These are phyloP conservation scores for Bagarius yarrelli DNA, from an alignment of 2,113 vertebrate species.

Conservation along the genomic window DNA sequence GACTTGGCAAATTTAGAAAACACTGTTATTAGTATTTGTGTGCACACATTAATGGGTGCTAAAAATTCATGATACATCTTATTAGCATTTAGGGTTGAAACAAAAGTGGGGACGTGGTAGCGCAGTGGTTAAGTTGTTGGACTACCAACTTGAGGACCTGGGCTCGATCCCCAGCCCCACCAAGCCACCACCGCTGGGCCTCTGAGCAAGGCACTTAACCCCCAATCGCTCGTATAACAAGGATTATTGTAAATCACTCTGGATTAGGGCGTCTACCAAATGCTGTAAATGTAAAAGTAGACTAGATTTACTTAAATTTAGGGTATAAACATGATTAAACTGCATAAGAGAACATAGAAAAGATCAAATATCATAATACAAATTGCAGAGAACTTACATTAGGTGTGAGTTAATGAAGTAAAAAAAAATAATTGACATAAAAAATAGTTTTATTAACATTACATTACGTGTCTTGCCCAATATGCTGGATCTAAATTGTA, in stretches of 20 bases:
- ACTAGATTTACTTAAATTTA: too few relatives aligned
- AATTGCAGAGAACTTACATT: neutral
- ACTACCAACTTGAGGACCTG: too few relatives aligned
- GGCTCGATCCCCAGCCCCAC: too few relatives aligned
- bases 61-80: neutral
- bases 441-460: neutral
- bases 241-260: too few relatives aligned
- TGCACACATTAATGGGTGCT: neutral
- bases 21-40: neutral
- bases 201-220: too few relatives aligned
- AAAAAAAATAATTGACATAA: neutral
- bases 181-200: too few relatives aligned
- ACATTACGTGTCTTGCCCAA: neutral
- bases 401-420: neutral
- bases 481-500: neutral
- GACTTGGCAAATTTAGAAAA: neutral
- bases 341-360: neutral
- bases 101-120: too few relatives aligned
- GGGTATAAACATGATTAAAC: neutral
- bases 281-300: too few relatives aligned
- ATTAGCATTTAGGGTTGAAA: slow-evolving; percentile 2
- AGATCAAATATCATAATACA: neutral
- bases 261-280: too few relatives aligned
- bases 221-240: too few relatives aligned
- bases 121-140: too few relatives aligned